Evolutionary conservation across 1,140 invertebrate species (phyloP), one percentile per base, ranked within the genome.

Genomic region (Diabrotica virgifera): DNA sequence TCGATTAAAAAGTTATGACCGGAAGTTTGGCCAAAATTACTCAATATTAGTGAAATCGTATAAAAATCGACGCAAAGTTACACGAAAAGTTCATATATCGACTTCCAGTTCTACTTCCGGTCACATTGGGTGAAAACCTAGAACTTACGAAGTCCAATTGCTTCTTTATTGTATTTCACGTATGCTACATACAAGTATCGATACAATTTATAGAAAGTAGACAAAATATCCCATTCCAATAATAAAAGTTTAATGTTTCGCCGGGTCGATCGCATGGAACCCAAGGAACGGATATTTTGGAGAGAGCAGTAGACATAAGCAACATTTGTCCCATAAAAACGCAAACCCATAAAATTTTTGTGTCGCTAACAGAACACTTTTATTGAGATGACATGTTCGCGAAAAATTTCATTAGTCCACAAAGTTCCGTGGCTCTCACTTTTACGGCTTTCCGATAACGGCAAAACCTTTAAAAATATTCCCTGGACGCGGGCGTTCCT

Each of bases 401-500:
- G 6, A 12, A 57, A 36, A 57, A 57, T 57, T 57, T 57, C 58
- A 46, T 59, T 59, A 59, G 12, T 40, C 58, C 58, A 59, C 58
- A 51, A 59, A 59, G n/a, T 59, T 60, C n/a, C 50, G n/a, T 52
- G 58, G 59, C 46, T 40, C 59, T 60, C 14, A n/a, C 10, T 36
- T 60, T 60, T 60, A 60, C 59, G 59, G 40, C 40, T 38, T 60
- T 52, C 40, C 59, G 40, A 60, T 60, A 60, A 60, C 50, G 24
- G 40, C 13, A 14, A 24, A 24, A 36, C n/a, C 59, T 13, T 60
- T 60, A 24, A 60, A 60, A 59, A 60, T 40, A 60, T 60, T 40
- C 36, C 59, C 46, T 24, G 10, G 9, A 60, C 59, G 13, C 52
- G 36, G 36, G 9, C 59, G 40, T 46, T 10, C 40, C 24, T 24